Evolutionary conservation across 2,113 vertebrate species (phyloP), one percentile per base, ranked within the genome.

Genomic region (Tauraco erythrolophus): DNA sequence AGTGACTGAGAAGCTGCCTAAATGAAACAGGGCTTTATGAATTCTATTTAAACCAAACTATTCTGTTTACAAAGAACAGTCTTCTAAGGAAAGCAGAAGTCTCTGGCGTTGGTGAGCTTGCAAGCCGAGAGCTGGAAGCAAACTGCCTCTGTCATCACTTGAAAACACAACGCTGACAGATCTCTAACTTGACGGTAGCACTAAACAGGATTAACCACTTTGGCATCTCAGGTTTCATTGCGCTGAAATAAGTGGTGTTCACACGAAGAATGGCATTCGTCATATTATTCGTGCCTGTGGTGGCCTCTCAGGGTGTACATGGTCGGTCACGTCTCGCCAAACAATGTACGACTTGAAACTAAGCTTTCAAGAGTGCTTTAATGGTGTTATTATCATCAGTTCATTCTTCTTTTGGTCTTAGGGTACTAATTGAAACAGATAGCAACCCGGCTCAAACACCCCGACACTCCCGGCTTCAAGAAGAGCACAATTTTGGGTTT

Each of bases 201-300:
- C 83, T 92, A 27, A 92, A 81, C 69, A 82, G 72, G 94, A 94
- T 94, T 91, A 96, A 91, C 70, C 75, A 57, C 91, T 94, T 86
- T 80, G 57, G 53, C 75, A 76, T 89, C 92, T 94, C 94, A 76
- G 57, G 86, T 97, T 95, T 95, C 96, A 91, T 88, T 48, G 76
- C 51, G 51, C 66, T 89, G 91, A 86, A 91, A 54, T 83, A 84
- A 89, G 68, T 33, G 57, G 87, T 88, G 88, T 45, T 92, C 78
- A 41, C 37, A 16, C 9, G 4, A 69, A 91, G 92, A 79, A 93
- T 78, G 71, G 88, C 75, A 74, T 92, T 88, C 92, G 62, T 84
- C 92, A 48, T 46, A 77, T 91, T 75, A 46, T 84, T 95, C 75
- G 16, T 78, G 94, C 64, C 75, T 74, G 37, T 4, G 8, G 79